Base-by-base conservation (phyloP, 37 sponge, comb jelly and placozoan genomes). In the Cliona cf. orientalis region DNA sequence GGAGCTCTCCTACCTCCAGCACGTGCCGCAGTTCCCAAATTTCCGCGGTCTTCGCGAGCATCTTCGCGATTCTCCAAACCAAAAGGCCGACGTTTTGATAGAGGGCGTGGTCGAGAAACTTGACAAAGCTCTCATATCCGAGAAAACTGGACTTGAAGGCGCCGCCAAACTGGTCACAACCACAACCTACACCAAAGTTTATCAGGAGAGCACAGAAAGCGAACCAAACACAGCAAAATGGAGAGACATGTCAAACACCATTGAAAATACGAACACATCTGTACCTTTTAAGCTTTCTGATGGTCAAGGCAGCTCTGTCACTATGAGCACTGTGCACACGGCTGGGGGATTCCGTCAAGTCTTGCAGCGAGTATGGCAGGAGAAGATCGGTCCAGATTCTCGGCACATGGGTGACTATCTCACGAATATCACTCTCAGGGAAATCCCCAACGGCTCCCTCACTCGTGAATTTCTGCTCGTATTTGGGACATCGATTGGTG, bases 161-260 rank as follows among this genome's bases (percentile, higher is more conserved):
- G 92, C 84, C 4, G 92, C 87, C n/a, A 82, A 69, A 38, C 37
- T 82, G 14, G 84, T 91, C 32, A 86, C 83, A 3, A 91, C 92
- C 5, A 81, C 88, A 1, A 75, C 75, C 0, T 81, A 74, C 39
- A 81, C 64, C n/a, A 88, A 88, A 34, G 84, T 83, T 66, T n/a
- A 72, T 58, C 26, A 82, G 46, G 60, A 75, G n/a, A n/a, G n/a
- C n/a, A n/a, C n/a, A n/a, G n/a, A n/a, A n/a, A n/a, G n/a, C 28
- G 61, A 59, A 59, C 61, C 28, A 29, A 31, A 53, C n/a, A n/a
- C n/a, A n/a, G n/a, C n/a, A n/a, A n/a, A n/a, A n/a, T 91, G 92
- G 92, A 44, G 46, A 29, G 84, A 91, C 2, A 29, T 42, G 0
- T 83, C 82, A 5, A 72, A 42, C 58, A 73, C 84, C 3, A 72